These are phyloP conservation scores for Mugil cephalus DNA, from an alignment of 2,113 vertebrate species.

Conservation along the genomic window DNA sequence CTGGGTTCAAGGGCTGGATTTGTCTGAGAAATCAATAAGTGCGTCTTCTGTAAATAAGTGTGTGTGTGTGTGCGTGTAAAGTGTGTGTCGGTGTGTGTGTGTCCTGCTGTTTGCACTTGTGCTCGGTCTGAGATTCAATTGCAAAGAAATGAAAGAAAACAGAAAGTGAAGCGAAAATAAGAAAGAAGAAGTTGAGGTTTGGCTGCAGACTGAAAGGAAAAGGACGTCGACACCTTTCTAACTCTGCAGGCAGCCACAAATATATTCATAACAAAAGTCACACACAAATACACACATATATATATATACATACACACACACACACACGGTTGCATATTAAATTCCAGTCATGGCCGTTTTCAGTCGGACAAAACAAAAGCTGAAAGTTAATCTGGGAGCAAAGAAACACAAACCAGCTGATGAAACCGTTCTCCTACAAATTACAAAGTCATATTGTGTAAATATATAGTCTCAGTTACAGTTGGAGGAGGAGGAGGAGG, in stretches of 20 bases:
- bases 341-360: slow-evolving; percentile 11
- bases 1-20: slow-evolving; percentile 16
- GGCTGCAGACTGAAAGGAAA: neutral
- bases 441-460: too few relatives aligned
- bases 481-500: too few relatives aligned
- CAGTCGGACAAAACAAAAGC: slow-evolving; percentile 11
- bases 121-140: slow-evolving; percentile 37
- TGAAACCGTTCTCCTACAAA: too few relatives aligned
- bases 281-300: neutral
- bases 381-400: slow-evolving; percentile 12
- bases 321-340: neutral
- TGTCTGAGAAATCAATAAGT: slow-evolving; percentile 36
- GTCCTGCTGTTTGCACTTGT: slow-evolving; percentile 13
- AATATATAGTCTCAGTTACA: too few relatives aligned
- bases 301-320: neutral
- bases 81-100: slow-evolving; percentile 15
- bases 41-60: slow-evolving; percentile 7
- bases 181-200: neutral
- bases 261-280: too few relatives aligned
- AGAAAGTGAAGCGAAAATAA: neutral
- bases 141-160: slow-evolving; percentile 15
- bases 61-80: slow-evolving; percentile 14
- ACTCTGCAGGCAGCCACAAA: too few relatives aligned
- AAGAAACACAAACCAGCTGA: slow-evolving; percentile 4
- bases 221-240: too few relatives aligned